Evolutionary conservation across 2,113 vertebrate genomes (phyloP).

Genomic region (Pachypanchax playfairii): DNA sequence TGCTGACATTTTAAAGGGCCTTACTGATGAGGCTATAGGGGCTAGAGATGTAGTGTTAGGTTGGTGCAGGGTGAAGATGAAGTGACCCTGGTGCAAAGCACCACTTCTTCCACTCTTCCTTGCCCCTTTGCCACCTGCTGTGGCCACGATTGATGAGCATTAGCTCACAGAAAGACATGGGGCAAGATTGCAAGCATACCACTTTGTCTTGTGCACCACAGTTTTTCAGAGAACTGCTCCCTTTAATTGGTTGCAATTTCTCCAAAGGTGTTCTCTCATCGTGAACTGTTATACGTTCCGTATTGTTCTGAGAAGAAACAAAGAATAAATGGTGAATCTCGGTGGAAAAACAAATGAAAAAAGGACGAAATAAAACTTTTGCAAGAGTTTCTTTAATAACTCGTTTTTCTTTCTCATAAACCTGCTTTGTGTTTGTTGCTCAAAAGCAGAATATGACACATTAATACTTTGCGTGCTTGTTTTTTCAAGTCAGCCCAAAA

Average conservation of each 20-base stretch:
- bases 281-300: conserved; percentile 16
- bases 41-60: conserved; percentile 41
- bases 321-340: neutral
- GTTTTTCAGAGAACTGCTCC: conserved; percentile 57
- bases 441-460: conserved; percentile 53
- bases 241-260: conserved; percentile 72
- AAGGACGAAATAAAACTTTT: conserved; percentile 51
- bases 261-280: conserved; percentile 48
- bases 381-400: conserved; percentile 32
- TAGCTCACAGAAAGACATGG: conserved; percentile 62
- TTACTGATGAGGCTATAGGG: conserved; percentile 45
- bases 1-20: conserved; percentile 64
- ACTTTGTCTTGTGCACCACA: conserved; percentile 74
- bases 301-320: conserved; percentile 40
- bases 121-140: conserved; percentile 69
- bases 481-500: conserved; percentile 11
- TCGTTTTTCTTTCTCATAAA: conserved; percentile 47
- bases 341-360: conserved; percentile 29
- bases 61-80: conserved; percentile 60
- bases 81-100: conserved; percentile 61
- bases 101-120: conserved; percentile 31
- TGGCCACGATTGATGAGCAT: conserved; percentile 75
- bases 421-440: conserved; percentile 42
- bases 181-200: conserved; percentile 75
- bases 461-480: conserved; percentile 54